These are phyloP conservation scores for Antrozous pallidus DNA, from an alignment of 2,797 vertebrate genomes.

Conservation along the genomic window DNA sequence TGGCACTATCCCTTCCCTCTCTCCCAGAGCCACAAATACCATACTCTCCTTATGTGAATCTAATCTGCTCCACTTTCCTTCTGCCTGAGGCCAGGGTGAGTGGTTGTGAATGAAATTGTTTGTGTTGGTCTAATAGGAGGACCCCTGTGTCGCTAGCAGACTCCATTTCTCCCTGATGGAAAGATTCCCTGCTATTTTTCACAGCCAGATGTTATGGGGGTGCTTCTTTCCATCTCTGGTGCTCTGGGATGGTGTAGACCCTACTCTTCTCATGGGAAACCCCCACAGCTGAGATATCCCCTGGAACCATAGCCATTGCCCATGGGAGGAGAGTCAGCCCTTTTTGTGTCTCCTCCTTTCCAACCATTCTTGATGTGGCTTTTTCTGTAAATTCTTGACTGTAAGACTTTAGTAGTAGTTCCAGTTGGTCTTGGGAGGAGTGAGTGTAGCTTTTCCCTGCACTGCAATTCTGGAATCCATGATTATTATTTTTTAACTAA, in stretches of 20 bases:
- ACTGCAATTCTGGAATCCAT: not conserved
- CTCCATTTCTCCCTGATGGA: too few relatives aligned
- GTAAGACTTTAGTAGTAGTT: not conserved
- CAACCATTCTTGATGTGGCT: not conserved
- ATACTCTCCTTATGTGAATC: not conserved
- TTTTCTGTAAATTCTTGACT: not conserved
- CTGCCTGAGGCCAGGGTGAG: not conserved
- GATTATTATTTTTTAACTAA: not conserved
- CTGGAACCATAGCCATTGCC: not conserved
- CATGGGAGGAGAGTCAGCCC: not conserved
- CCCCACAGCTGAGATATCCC: not conserved
- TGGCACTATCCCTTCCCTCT: not conserved
- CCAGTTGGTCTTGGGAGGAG: not conserved
- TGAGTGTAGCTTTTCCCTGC: not conserved
- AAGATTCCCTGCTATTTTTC: too few relatives aligned
- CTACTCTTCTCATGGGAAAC: not conserved
- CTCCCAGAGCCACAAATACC: not conserved
- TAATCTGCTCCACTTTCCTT: not conserved
- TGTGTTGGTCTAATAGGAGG: not conserved
- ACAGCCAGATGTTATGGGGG: too few relatives aligned
- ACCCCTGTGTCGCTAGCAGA: too few relatives aligned
- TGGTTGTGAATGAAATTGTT: not conserved
- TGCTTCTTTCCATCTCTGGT: not conserved
- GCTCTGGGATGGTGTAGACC: not conserved
- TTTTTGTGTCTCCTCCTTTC: not conserved